Conservation (phyloP, 2,888 invertebrate species). For the Ametastegia equiseti region DNA sequence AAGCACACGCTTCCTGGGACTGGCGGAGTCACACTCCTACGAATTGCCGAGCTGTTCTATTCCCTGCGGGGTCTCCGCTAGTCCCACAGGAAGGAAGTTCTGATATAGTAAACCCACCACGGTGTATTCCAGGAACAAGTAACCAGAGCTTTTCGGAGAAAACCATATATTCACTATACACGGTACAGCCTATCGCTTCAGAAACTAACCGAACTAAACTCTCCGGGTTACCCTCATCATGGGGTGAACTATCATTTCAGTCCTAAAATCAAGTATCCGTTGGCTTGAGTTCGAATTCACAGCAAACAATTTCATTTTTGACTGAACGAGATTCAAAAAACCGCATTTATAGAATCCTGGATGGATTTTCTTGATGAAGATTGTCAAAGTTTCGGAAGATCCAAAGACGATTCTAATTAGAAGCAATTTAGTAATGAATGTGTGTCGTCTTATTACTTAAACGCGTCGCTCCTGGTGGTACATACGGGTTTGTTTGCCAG, state of each 20-base stretch:
- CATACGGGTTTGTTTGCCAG: constrained; percentile 24
- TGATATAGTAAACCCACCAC: constrained; percentile 64
- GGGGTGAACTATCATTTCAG: not conserved
- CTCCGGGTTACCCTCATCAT: not conserved
- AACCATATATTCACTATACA: constrained; percentile 18
- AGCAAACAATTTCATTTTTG: not conserved
- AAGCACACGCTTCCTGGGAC: constrained; percentile 76
- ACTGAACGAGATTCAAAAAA: not conserved
- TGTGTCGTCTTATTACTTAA: constrained; percentile 15
- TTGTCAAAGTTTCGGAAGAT: not conserved
- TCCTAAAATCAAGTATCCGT: not conserved
- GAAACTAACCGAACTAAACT: constrained; percentile 6
- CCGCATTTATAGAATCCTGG: no score
- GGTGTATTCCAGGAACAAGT: constrained; percentile 56
- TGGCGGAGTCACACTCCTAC: constrained; percentile 71
- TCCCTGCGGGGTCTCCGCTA: constrained; percentile 61
- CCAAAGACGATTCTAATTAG: not conserved
- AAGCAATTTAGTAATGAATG: constrained; percentile 20
- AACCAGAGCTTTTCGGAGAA: constrained; percentile 42
- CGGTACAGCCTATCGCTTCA: constrained; percentile 9
- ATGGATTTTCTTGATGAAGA: not conserved
- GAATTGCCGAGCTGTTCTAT: constrained; percentile 70
- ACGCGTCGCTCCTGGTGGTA: constrained; percentile 11
- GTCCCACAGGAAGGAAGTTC: constrained; percentile 71
- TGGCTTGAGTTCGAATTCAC: no score